Evolutionary conservation across 2,113 vertebrate species (phyloP).

Genomic region (Petrocephalus zakoni): DNA sequence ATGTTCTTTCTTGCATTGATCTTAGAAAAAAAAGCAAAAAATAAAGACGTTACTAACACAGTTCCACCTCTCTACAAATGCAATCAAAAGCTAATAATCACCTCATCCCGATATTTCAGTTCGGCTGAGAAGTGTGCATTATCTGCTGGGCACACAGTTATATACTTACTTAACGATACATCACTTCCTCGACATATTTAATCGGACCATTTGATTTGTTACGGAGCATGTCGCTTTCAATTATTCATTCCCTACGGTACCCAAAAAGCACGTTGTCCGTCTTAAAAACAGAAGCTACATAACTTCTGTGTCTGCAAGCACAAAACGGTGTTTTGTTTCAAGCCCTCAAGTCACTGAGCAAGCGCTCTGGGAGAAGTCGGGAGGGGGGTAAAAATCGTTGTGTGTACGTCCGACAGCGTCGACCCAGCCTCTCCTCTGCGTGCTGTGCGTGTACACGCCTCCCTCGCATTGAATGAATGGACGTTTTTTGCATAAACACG

Average conservation of each 20-base stretch:
- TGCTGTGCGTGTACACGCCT: slow-evolving; percentile 14
- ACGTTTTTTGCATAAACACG: slow-evolving; percentile 19
- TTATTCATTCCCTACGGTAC: not conserved
- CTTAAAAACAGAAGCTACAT: slow-evolving; percentile 4
- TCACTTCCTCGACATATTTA: slow-evolving; percentile 13
- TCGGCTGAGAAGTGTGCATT: not conserved
- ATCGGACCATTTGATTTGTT: not conserved
- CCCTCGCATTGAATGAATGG: not conserved
- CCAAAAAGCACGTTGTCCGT: not conserved
- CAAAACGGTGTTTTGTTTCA: not conserved
- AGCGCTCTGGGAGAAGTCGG: not conserved
- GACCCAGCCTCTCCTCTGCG: slow-evolving; percentile 20
- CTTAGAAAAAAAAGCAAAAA: slow-evolving; percentile 22
- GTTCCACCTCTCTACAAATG: not conserved
- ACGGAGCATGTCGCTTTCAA: not conserved
- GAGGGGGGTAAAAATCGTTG: not conserved
- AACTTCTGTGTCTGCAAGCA: slow-evolving; percentile 3
- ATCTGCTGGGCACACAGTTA: not conserved
- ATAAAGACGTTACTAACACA: not conserved
- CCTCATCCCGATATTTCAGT: not conserved
- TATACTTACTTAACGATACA: slow-evolving; percentile 9
- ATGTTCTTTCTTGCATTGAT: slow-evolving; percentile 32
- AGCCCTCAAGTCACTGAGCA: not conserved
- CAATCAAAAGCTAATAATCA: not conserved
- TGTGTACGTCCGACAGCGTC: not conserved